A percentile compares a stretch with the other conserved stretches of the same genome.
phyloP scores from a whole-genome alignment of 2,797 vertebrate species.

The Poeciliopsis infans region DNA sequence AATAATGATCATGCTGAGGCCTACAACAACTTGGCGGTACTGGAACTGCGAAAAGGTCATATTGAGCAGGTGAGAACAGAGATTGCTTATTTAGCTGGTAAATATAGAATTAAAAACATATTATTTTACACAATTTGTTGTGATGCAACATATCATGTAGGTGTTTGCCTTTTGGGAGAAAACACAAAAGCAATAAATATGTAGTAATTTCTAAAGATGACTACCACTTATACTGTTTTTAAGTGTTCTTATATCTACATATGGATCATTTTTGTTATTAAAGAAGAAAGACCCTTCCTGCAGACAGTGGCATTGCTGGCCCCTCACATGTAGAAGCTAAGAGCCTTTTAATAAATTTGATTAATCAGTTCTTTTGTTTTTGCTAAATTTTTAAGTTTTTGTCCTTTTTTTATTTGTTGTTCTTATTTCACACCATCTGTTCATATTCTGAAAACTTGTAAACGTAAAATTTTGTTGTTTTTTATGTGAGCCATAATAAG shows the following conservation, averaged over 20 bases:
- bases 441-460: background rate
- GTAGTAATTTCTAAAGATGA: background rate
- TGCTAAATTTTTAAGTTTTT: background rate
- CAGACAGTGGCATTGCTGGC: slow-evolving; percentile 91
- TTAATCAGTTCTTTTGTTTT: background rate
- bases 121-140: background rate
- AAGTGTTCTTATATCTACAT: background rate
- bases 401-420: background rate
- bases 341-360: background rate
- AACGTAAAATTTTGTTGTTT: too few species aligned
- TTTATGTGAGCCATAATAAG: too few species aligned
- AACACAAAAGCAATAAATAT: background rate
- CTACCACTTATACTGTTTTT: background rate
- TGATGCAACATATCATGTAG: slow-evolving; percentile 4
- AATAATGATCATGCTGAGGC: slow-evolving; percentile 94
- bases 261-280: background rate
- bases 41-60: slow-evolving; percentile 91
- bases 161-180: background rate
- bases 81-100: background rate
- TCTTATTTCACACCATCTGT: background rate
- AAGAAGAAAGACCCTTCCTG: slow-evolving; percentile 72
- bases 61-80: slow-evolving; percentile 87
- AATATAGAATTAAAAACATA: slow-evolving; percentile 14
- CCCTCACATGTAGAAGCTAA: slow-evolving; percentile 89
- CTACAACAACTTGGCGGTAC: slow-evolving; percentile 95